phyloP scores from a whole-genome alignment of 2,888 invertebrate genomes.

The Nemotelus pantherinus region DNA sequence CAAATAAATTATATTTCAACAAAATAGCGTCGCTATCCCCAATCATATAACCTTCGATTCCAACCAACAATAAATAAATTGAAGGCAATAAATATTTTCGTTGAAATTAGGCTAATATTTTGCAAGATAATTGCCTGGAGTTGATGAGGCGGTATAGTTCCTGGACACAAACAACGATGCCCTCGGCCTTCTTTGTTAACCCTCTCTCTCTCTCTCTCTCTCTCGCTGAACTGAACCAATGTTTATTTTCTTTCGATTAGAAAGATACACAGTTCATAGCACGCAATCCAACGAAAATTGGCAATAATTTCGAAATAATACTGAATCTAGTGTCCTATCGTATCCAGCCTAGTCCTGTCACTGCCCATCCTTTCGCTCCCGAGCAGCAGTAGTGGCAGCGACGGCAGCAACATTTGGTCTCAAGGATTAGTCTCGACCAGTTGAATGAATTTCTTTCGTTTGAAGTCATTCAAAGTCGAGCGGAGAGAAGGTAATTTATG shows the following conservation, averaged over 20 bases:
- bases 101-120: slow-evolving; percentile 1
- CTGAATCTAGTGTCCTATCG: no score
- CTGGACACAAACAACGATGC: neutral
- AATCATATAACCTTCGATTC: neutral
- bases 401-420: no score
- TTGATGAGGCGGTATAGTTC: no score
- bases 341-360: no score
- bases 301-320: no score
- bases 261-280: no score
- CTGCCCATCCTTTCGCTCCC: no score
- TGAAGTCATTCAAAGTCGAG: slow-evolving; percentile 39
- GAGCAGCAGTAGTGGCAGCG: no score
- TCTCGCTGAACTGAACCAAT: neutral
- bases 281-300: no score
- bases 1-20: no score
- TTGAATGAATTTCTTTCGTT: slow-evolving; percentile 30
- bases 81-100: slow-evolving; percentile 20
- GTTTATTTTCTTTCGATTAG: no score
- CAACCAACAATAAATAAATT: slow-evolving; percentile 3
- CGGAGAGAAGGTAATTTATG: slow-evolving; percentile 53
- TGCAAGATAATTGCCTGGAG: neutral
- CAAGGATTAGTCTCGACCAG: neutral
- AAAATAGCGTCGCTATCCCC: no score
- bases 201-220: neutral
- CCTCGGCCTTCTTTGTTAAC: neutral